These are phyloP conservation scores for Siphlonurus alternatus DNA, from an alignment of 2,888 invertebrate genomes.

Conservation along the genomic window DNA sequence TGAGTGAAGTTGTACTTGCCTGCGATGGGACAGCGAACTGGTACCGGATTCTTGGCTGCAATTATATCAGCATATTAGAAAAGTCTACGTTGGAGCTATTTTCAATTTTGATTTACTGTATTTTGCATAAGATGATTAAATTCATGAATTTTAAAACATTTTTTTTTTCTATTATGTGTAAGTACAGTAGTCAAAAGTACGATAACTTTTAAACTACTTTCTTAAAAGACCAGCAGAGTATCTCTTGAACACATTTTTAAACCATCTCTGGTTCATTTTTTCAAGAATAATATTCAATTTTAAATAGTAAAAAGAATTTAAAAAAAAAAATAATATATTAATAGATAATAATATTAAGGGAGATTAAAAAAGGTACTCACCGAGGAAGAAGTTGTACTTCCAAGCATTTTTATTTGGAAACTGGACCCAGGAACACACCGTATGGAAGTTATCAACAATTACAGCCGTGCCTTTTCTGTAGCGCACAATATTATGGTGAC, in stretches of 20 bases:
- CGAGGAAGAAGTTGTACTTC: conserved; percentile 70
- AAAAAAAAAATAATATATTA: too few relatives aligned
- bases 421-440: conserved; percentile 89
- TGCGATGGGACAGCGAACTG: conserved; percentile 88
- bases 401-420: conserved; percentile 69
- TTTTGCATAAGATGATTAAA: neutral
- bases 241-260: too few relatives aligned
- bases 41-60: conserved; percentile 67
- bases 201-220: too few relatives aligned
- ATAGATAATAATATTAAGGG: too few relatives aligned
- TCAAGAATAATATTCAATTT: too few relatives aligned
- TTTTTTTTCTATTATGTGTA: too few relatives aligned
- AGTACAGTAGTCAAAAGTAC: too few relatives aligned
- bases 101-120: neutral
- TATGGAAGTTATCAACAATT: conserved; percentile 77
- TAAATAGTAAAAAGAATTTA: too few relatives aligned
- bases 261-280: too few relatives aligned
- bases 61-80: conserved; percentile 9
- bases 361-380: too few relatives aligned
- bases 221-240: too few relatives aligned
- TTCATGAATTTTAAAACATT: conserved; percentile 24
- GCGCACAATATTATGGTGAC: conserved; percentile 89
- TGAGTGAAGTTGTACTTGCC: conserved; percentile 93
- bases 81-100: neutral
- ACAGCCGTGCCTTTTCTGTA: conserved; percentile 77